Evolutionary conservation across 2,113 vertebrate genomes (phyloP).

Genomic region (Hystrix cristata): DNA sequence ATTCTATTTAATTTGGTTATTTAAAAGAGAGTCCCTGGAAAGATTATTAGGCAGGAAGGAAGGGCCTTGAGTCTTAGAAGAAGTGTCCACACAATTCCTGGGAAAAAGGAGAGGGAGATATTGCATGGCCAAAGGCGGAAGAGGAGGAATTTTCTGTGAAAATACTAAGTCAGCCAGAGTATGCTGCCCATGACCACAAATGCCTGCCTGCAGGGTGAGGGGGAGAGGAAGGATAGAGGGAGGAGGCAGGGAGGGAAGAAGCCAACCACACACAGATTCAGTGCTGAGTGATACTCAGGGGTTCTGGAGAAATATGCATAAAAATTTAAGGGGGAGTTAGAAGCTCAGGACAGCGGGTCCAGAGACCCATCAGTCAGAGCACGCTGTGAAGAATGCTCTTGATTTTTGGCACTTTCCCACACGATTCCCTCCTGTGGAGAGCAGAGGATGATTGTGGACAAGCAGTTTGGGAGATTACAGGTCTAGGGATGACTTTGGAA

Average conservation of each 20-base stretch:
- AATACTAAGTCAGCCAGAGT: background rate
- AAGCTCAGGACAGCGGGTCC: rapidly evolving
- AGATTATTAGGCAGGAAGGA: background rate
- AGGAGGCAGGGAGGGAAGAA: background rate
- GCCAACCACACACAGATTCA: background rate
- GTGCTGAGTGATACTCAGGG: background rate
- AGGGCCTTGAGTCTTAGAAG: background rate
- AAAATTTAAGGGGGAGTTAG: background rate
- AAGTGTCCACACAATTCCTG: background rate
- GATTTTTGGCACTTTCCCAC: constrained; percentile 53
- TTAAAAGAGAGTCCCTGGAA: constrained; percentile 3
- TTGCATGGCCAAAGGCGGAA: background rate
- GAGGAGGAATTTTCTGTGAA: background rate
- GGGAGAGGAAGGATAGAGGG: background rate
- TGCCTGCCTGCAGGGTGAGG: background rate
- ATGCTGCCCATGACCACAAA: background rate
- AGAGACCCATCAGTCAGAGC: background rate
- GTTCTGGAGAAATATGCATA: background rate
- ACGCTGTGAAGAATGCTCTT: constrained; percentile 15
- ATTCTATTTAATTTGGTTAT: constrained; percentile 15
- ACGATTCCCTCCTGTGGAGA: constrained; percentile 63
- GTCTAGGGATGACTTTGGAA: constrained; percentile 54
- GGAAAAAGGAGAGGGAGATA: rapidly evolving
- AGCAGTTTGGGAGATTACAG: constrained; percentile 68
- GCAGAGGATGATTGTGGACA: constrained; percentile 56